Percentiles rank a stretch among this genome's conserved stretches.
These are phyloP conservation scores for Tetragonula clypearis DNA, from an alignment of 1,140 invertebrate species.

Conservation along the genomic window DNA sequence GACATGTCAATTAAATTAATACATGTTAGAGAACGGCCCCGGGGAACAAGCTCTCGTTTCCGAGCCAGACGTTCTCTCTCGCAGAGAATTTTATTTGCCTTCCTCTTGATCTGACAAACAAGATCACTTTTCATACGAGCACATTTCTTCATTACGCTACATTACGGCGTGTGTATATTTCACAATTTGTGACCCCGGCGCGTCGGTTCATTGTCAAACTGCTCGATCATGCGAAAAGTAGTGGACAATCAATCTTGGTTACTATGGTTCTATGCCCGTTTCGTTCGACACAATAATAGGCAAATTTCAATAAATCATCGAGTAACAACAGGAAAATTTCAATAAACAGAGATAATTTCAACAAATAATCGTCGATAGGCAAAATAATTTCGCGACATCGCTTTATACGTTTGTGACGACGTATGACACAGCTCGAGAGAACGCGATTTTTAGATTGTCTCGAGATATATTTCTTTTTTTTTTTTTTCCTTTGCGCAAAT, in stretches of 20 bases:
- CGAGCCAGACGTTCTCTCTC: conserved; percentile 2
- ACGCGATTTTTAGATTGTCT: too few relatives aligned
- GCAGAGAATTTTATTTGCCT: conserved; percentile 31
- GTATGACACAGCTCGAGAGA: too few relatives aligned
- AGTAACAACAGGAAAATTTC: too few relatives aligned
- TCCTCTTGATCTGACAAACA: conserved; percentile 3
- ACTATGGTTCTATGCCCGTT: background rate
- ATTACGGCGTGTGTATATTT: background rate
- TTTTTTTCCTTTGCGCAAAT: too few relatives aligned
- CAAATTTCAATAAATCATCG: background rate
- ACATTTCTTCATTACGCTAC: conserved; percentile 5
- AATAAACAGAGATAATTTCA: too few relatives aligned
- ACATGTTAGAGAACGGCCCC: conserved; percentile 21
- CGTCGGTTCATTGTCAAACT: background rate
- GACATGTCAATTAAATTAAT: conserved; percentile 61
- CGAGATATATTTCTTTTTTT: too few relatives aligned
- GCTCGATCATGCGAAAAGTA: conserved; percentile 1
- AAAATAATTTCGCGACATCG: too few relatives aligned
- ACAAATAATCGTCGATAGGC: too few relatives aligned
- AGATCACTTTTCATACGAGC: conserved; percentile 1
- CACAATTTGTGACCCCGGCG: background rate
- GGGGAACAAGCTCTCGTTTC: conserved; percentile 31
- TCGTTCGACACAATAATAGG: background rate
- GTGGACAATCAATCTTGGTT: background rate
- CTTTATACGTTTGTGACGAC: too few relatives aligned